A percentile compares a stretch with the other conserved stretches of the same genome.
phyloP scores from a whole-genome alignment of 1,140 invertebrate genomes.

The Drosophila funebris region DNA sequence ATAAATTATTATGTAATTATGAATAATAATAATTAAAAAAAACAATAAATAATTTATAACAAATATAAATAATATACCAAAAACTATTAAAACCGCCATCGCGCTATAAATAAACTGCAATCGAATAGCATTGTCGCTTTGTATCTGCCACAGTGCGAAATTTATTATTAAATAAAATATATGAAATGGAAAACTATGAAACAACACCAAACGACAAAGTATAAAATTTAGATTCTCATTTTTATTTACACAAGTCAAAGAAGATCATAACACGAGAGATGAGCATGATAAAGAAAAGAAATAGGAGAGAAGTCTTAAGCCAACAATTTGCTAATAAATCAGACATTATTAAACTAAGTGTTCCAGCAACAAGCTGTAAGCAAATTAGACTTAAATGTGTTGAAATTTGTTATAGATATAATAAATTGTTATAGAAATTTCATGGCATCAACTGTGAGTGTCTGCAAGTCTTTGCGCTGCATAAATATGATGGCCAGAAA shows the following conservation, averaged over 20 bases:
- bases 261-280: neutral
- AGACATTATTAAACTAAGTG: neutral
- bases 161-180: conserved; percentile 28
- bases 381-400: neutral
- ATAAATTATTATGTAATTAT: no score
- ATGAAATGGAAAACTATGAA: conserved; percentile 9
- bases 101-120: conserved; percentile 5
- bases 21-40: no score
- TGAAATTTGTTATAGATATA: neutral
- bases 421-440: neutral
- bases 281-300: neutral
- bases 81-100: neutral
- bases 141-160: conserved; percentile 37
- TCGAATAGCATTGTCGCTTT: conserved; percentile 34
- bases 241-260: neutral
- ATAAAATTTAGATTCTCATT: neutral
- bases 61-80: no score
- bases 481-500: conserved; percentile 1
- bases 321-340: neutral
- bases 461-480: neutral
- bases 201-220: neutral
- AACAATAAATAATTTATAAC: neutral
- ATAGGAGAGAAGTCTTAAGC: neutral
- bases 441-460: neutral
- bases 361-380: no score